A percentile compares a stretch with the other conserved stretches of the same genome.
These are phyloP conservation scores for Netelia fuscicornis DNA, from an alignment of 2,888 invertebrate genomes.

Conservation along the genomic window DNA sequence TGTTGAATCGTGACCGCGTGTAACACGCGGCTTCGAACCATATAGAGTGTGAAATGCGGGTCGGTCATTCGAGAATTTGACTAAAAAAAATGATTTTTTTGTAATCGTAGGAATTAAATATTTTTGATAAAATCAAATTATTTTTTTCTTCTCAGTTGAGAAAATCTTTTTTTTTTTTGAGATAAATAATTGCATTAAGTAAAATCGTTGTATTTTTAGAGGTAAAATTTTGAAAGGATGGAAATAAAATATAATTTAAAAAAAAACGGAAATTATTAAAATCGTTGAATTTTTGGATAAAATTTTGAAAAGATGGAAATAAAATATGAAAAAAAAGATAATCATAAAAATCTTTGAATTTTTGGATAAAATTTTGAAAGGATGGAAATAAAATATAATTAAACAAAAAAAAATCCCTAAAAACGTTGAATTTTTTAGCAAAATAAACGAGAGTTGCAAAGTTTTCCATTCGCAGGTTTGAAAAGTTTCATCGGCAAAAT, in stretches of 20 bases:
- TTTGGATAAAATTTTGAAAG: too few relatives aligned
- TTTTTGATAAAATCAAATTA: too few relatives aligned
- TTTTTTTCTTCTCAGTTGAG: not conserved
- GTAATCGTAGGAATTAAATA: not conserved
- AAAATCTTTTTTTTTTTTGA: not conserved
- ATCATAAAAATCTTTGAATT: too few relatives aligned
- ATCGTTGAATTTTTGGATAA: too few relatives aligned
- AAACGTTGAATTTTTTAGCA: not conserved
- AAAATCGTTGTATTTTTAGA: too few relatives aligned
- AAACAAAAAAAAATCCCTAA: not conserved
- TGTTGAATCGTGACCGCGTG: slow-evolving; percentile 43
- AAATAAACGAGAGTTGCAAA: not conserved
- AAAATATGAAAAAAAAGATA: not conserved
- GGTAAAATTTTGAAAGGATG: too few relatives aligned
- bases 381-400: too few relatives aligned
- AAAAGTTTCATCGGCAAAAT: slow-evolving; percentile 15
- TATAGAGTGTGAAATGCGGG: too few relatives aligned
- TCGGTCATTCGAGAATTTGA: too few relatives aligned
- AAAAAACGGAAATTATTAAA: not conserved
- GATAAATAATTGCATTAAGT: too few relatives aligned
- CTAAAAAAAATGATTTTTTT: not conserved
- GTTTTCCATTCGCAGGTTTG: not conserved
- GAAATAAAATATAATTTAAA: too few relatives aligned
- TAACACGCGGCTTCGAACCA: not conserved
- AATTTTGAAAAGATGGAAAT: not conserved